Conservation (phyloP, 1,140 invertebrate species). For the Semibalanus balanoides region DNA sequence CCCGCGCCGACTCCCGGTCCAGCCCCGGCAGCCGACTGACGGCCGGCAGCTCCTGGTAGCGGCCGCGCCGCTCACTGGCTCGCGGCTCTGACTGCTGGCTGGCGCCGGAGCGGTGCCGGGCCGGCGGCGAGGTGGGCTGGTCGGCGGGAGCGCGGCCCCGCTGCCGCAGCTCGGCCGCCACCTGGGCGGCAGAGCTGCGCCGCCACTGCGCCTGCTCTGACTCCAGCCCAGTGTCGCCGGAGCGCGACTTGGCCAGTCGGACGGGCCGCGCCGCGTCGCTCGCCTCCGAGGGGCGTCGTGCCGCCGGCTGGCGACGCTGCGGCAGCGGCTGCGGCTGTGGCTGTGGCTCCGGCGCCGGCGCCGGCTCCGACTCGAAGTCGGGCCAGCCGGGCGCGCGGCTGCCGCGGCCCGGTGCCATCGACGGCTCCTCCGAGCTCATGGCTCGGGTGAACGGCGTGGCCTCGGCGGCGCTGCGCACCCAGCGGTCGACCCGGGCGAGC, state of each 20-base stretch:
- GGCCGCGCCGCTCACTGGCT: constrained; percentile 62
- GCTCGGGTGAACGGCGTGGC: background rate
- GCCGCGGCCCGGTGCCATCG: too few relatives aligned
- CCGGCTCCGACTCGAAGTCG: constrained; percentile 34
- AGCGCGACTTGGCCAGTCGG: background rate
- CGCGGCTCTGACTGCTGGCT: constrained; percentile 65
- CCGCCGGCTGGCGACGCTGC: constrained; percentile 39
- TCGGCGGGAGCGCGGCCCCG: constrained; percentile 58
- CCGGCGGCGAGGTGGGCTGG: constrained; percentile 44
- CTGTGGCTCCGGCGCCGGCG: constrained; percentile 6
- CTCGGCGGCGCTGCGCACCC: background rate
- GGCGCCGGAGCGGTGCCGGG: constrained; percentile 30
- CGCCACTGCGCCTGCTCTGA: constrained; percentile 23
- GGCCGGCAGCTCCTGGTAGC: constrained; percentile 48
- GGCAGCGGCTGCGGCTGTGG: too few relatives aligned
- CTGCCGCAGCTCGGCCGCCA: constrained; percentile 36
- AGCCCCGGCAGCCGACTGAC: background rate
- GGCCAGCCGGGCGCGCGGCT: background rate
- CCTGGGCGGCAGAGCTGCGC: background rate
- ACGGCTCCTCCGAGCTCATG: background rate
- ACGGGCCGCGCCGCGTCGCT: constrained; percentile 70
- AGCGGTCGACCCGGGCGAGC: background rate
- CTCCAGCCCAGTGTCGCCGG: constrained; percentile 29
- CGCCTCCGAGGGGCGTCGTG: constrained; percentile 75
- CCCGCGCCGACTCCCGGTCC: background rate